Base-by-base conservation (phyloP, 2,797 vertebrate species). In the Gouania willdenowi region DNA sequence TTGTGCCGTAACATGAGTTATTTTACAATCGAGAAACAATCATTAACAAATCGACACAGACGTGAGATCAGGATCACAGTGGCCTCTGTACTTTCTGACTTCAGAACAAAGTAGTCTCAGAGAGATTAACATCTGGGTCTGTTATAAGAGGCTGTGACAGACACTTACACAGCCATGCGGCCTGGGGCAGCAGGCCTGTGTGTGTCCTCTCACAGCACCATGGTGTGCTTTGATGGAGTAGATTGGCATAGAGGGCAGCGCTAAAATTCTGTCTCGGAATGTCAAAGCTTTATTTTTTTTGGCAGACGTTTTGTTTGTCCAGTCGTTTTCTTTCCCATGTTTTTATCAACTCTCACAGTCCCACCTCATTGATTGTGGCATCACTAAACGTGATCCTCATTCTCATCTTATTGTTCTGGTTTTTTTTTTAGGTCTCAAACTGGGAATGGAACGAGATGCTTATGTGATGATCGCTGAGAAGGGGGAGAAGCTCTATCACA, bases 381-480 rank as follows among this genome's bases (percentile, higher is more conserved):
- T 1, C 20, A 8, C 26, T 44, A 25, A 27, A 35, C 49, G 20
- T 5, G 27, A 36, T n/a, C n/a, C n/a, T n/a, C n/a, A n/a, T n/a
- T n/a, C n/a, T n/a, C n/a, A n/a, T n/a, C 6, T 25, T 23, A 9
- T 46, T 26, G 46, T n/a, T 32, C 15, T 42, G 7, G n/a, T 45
- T 30, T 32, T 30, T 6, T 21, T 38, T 1, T 7, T 31, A 99
- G 96, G 93, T 86, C 87, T 98, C 42, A 99, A 98, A 76, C 81
- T 99, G 48, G 97, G 97, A 33, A 98, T 99, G 96, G 97, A 99
- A 76, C 86, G 96, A 5, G 97, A 99, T 0, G 93, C 97, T 0
- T 98, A 98, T 0, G 93, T 98, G 69, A 98, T 99, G 95, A 96
- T 99, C 3, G 91, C 96, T 0, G 94, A 97, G 86, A 99, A 99